Evolutionary conservation across 2,797 vertebrate genomes (phyloP), one percentile per base, ranked within the genome.

Genomic region (Macrochelys suwanniensis): DNA sequence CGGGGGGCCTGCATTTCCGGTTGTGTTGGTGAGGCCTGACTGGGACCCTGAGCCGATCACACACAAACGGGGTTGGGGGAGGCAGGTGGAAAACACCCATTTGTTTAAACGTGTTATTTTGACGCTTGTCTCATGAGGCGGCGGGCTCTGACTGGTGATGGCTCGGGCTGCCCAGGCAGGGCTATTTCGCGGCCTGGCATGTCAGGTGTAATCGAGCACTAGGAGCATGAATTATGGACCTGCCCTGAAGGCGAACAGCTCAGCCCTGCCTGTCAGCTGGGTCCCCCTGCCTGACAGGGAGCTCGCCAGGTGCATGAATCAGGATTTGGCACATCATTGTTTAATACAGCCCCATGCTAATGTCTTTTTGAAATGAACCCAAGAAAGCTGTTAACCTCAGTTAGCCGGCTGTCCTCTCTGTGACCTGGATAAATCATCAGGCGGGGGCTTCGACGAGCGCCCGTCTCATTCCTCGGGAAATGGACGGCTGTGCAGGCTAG

Each of bases 331-430:
- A 87, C 95, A 96, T 97, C 81, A 19, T 83, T 97, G 91, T 98
- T 98, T 98, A 97, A 97, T 96, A 95, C 84, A 96, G 95, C 95
- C 85, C 95, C 98, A 98, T 98, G 97, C 97, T 98, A 98, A 98
- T 97, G 95, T 96, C 97, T 98, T 97, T 97, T 87, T 98, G 97
- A 98, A 98, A 98, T 98, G 97, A 97, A 98, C 97, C 97, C 0
- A 89, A 98, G 97, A 97, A 98, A 97, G 97, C 97, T 97, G 97
- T 98, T 98, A 98, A 98, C 98, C 98, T 97, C 97, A 94, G 97
- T 98, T 98, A 98, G 96, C 97, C 87, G 71, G 94, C 92, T 97
- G 98, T 98, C 97, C 97, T 97, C 97, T 88, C 95, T 11, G 0
- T 98, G 97, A 98, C 98, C 97, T 49, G 96, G 97, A 97, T 98